Percentiles rank a stretch among this genome's conserved stretches.
phyloP scores from a whole-genome alignment of 2,113 vertebrate genomes.

The Chionomys nivalis region DNA sequence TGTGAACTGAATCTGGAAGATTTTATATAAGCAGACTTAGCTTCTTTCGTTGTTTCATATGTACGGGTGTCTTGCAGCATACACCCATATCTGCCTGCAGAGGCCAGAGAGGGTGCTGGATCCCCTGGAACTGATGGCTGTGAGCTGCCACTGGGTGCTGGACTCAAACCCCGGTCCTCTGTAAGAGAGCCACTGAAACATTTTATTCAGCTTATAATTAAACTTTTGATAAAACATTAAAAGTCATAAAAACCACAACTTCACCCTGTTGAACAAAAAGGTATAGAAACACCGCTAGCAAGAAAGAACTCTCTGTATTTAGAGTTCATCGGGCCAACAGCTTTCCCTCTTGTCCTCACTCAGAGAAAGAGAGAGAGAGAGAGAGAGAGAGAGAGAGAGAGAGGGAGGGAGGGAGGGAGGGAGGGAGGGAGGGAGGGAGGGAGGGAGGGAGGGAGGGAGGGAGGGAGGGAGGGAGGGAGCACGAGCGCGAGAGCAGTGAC shows the following conservation, averaged over 20 bases:
- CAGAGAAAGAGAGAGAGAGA: too few relatives aligned
- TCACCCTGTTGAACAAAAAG: background rate
- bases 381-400: too few relatives aligned
- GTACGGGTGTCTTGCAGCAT: background rate
- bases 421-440: too few relatives aligned
- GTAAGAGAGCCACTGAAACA: background rate
- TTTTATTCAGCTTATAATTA: background rate
- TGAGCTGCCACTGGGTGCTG: background rate
- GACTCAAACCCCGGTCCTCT: background rate
- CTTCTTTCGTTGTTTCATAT: background rate
- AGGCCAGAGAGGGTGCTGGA: background rate
- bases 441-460: background rate
- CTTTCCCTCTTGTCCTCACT: background rate
- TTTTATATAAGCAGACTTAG: background rate
- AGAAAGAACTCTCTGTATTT: background rate
- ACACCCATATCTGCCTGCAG: background rate
- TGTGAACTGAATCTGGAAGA: background rate
- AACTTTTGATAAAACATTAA: background rate
- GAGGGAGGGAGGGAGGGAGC: too few relatives aligned
- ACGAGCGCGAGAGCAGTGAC: too few relatives aligned
- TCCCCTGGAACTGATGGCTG: background rate
- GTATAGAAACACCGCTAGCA: background rate
- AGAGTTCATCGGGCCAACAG: background rate
- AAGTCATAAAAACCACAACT: background rate
- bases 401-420: too few relatives aligned